Percentiles rank a stretch among this genome's conserved stretches.
phyloP scores from a whole-genome alignment of 2,888 invertebrate genomes.

The Aphrophora alni region DNA sequence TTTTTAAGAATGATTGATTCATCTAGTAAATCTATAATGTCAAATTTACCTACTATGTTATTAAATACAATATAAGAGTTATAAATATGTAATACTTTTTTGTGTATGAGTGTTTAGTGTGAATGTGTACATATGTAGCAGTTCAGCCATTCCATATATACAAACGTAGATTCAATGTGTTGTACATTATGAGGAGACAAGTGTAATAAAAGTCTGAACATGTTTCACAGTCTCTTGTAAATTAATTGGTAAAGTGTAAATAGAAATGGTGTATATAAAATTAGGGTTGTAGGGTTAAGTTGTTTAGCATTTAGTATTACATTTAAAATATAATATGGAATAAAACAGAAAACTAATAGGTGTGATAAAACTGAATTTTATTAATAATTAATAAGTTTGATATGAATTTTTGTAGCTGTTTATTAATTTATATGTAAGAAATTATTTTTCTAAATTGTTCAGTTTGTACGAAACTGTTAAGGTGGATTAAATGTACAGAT shows the following conservation, averaged over 20 bases:
- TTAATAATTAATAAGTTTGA: not conserved
- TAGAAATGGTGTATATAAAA: not conserved
- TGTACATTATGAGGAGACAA: not conserved
- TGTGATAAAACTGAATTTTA: not conserved
- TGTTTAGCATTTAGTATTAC: not conserved
- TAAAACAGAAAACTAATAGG: not conserved
- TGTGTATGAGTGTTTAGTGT: not conserved
- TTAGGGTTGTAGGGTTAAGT: not conserved
- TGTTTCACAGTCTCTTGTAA: not conserved
- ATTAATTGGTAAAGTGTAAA: not conserved
- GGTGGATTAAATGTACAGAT: not conserved
- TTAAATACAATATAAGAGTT: not conserved
- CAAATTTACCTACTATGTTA: not conserved
- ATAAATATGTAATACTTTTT: not conserved
- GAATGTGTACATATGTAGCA: not conserved
- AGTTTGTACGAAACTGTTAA: not conserved
- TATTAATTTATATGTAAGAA: not conserved
- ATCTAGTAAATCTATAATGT: too few species aligned
- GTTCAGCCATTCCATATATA: not conserved
- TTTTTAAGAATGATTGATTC: too few species aligned
- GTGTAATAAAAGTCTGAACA: not conserved
- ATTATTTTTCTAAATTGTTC: constrained; percentile 7
- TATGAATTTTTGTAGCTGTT: not conserved
- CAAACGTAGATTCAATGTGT: not conserved
- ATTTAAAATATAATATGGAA: not conserved